Percentiles rank a stretch among this genome's conserved stretches.
Evolutionary conservation across 2,113 vertebrate species (phyloP).

Genomic region (Ginglymostoma cirratum): DNA sequence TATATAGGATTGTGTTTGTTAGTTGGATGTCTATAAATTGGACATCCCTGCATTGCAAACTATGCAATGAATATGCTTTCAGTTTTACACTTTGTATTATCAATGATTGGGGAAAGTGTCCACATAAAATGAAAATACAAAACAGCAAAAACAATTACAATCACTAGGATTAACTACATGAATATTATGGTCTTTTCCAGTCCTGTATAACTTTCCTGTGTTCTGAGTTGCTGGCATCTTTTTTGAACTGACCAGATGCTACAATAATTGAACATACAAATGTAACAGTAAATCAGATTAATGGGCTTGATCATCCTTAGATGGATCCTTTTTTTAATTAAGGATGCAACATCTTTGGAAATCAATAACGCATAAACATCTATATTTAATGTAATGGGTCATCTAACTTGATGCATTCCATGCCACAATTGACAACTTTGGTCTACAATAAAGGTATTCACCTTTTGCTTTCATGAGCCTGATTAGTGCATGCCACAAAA

Average conservation of each 20-base stretch:
- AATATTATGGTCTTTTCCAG: not conserved
- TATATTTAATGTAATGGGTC: not conserved
- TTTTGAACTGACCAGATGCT: not conserved
- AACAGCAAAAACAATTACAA: not conserved
- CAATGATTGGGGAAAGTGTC: not conserved
- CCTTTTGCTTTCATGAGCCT: not conserved
- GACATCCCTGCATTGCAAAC: not conserved
- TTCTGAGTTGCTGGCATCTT: not conserved
- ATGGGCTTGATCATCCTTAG: not conserved
- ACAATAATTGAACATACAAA: not conserved
- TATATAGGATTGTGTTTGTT: too few species aligned
- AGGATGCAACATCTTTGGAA: not conserved
- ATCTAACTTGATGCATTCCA: not conserved
- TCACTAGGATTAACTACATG: not conserved
- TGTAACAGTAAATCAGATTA: not conserved
- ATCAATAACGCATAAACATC: not conserved
- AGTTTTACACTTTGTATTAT: not conserved
- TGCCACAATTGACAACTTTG: not conserved
- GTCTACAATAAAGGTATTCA: not conserved
- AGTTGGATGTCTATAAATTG: too few species aligned
- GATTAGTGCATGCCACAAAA: not conserved
- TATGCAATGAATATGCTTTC: not conserved
- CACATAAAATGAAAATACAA: not conserved
- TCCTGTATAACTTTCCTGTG: not conserved
- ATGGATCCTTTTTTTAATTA: not conserved